Conservation (phyloP, 2,113 vertebrate species). For the Paraplagusia blochii region DNA sequence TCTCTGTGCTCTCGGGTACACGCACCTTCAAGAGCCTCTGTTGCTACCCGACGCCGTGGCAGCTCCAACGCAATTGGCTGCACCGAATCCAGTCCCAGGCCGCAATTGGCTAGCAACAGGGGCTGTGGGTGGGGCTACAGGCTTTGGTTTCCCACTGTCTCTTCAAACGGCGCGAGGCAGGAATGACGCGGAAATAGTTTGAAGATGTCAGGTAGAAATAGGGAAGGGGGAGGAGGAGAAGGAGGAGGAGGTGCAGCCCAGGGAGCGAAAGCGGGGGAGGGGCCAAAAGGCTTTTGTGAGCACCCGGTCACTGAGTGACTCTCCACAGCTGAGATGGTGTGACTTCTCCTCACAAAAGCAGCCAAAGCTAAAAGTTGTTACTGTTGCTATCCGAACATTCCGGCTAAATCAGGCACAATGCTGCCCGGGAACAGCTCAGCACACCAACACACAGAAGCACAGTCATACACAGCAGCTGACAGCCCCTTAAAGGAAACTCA, state of each 20-base stretch:
- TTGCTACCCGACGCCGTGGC: slow-evolving; percentile 81
- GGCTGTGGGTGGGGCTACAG: slow-evolving; percentile 64
- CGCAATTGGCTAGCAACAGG: slow-evolving; percentile 58
- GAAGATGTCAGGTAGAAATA: slow-evolving; percentile 75
- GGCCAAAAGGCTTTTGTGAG: slow-evolving; percentile 27
- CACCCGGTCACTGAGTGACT: slow-evolving; percentile 57
- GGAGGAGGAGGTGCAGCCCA: slow-evolving; percentile 19
- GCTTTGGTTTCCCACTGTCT: slow-evolving; percentile 61
- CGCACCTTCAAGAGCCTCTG: slow-evolving; percentile 67
- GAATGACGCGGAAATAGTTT: slow-evolving; percentile 79
- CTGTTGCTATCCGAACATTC: slow-evolving; percentile 70
- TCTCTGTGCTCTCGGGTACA: slow-evolving; percentile 57
- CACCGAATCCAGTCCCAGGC: slow-evolving; percentile 32
- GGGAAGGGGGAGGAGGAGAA: slow-evolving; percentile 32
- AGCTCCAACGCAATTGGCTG: slow-evolving; percentile 70
- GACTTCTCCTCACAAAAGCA: slow-evolving; percentile 47
- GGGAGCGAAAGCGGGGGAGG: slow-evolving; percentile 1
- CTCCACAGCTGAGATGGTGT: slow-evolving; percentile 52
- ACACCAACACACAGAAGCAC: slow-evolving; percentile 22
- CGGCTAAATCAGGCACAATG: slow-evolving; percentile 70
- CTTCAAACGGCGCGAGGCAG: slow-evolving; percentile 67
- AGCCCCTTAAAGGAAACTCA: slow-evolving; percentile 45
- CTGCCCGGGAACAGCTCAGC: slow-evolving; percentile 69
- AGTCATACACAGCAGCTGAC: slow-evolving; percentile 41
- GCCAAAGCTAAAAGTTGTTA: slow-evolving; percentile 66